A percentile compares a stretch with the other conserved stretches of the same genome.
Conservation (phyloP, 2,888 invertebrate genomes). For the Dexiosoma caninum region DNA sequence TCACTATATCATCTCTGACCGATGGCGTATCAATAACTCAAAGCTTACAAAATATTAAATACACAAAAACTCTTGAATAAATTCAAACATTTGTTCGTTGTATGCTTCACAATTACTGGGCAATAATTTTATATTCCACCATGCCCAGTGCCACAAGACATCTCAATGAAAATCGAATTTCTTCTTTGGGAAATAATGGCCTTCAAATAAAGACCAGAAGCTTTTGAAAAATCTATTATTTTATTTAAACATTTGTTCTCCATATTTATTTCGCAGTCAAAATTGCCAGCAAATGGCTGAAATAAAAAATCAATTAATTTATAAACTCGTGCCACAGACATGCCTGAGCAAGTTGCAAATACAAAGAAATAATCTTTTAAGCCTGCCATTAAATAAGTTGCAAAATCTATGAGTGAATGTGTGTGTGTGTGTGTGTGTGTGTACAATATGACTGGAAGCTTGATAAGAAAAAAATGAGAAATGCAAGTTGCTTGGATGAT, state of each 20-base stretch:
- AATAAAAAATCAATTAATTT: conserved; percentile 54
- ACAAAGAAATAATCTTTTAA: conserved; percentile 23
- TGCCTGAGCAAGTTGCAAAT: background rate
- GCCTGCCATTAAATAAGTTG: conserved; percentile 3
- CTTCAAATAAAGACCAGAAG: conserved; percentile 56
- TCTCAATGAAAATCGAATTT: conserved; percentile 39
- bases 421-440: too few relatives aligned
- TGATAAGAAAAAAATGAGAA: conserved; percentile 17
- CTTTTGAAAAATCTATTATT: conserved; percentile 34
- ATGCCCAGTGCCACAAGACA: conserved; percentile 35
- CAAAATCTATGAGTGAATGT: too few relatives aligned
- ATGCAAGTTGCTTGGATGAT: conserved; percentile 9
- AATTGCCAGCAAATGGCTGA: background rate
- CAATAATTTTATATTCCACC: background rate
- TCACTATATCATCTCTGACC: too few relatives aligned
- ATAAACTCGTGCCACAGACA: conserved; percentile 5
- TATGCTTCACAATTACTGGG: background rate
- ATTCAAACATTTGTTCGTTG: background rate
- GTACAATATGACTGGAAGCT: conserved; percentile 53
- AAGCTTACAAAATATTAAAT: background rate
- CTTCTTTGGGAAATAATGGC: background rate
- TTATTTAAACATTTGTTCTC: conserved; percentile 19
- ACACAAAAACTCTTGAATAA: background rate
- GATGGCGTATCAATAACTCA: too few relatives aligned
- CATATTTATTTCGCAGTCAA: conserved; percentile 9